Evolutionary conservation across 2,888 invertebrate species (phyloP), one percentile per base, ranked within the genome.

Genomic region (Machimus rusticus): DNA sequence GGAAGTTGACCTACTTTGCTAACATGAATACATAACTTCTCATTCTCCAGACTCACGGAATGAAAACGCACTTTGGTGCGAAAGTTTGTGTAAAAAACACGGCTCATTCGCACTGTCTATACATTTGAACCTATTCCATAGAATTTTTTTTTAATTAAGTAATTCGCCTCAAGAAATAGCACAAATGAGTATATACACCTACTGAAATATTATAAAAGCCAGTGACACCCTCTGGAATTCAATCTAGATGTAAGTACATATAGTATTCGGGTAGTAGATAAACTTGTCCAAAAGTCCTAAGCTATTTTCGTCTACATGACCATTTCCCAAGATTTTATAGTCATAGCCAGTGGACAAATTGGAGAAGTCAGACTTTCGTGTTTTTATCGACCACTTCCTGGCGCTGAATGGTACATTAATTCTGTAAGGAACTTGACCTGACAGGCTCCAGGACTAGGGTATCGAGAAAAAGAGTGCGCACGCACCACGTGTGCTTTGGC

Each of bases 401-500:
- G 23, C 81, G 23, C 55, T 31, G n/a, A n/a, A n/a, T 81, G 46
- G 81, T 23, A 51, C 28, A 81, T 81, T 43, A 81, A 51, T 81
- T 85, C 28, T 85, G 46, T 74, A 74, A 43, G 55, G 31, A 77
- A 77, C 74, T 74, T 76, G 74, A 76, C 86, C 37, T 86, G 51
- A 31, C 86, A 77, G 76, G 34, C 74, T 76, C 28, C 77, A 86
- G 74, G 77, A 43, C 55, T 66, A 66, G 34, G 76, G 74, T 77
- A 90, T 90, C 31, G 66, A 57, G 66, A 90, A 90, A 90, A 91
- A 89, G 90, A 90, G 90, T 92, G 92, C 93, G 91, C 91, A 92
- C 92, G 92, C 92, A 93, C 92, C 92, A 92, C 92, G 93, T 92
- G 92, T 91, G 90, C 90, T 89, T 90, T 88, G 37, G 37, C 37